Evolutionary conservation across 2,888 invertebrate genomes (phyloP).

Genomic region (Drosophila testacea): DNA sequence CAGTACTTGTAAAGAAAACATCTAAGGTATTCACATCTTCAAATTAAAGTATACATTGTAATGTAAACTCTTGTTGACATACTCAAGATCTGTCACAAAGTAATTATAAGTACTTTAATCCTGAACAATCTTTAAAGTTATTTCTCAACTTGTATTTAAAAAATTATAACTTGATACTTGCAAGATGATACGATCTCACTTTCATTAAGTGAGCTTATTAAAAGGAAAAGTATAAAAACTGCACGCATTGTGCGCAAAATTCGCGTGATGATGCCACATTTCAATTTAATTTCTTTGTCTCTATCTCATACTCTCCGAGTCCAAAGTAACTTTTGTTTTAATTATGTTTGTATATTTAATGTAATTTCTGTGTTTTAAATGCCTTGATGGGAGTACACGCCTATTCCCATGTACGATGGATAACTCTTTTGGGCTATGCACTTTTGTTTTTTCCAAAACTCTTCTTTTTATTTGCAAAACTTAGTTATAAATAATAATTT

Average conservation of each 20-base stretch:
- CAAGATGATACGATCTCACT: constrained; percentile 7
- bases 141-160: not conserved
- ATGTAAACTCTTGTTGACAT: too few relatives aligned
- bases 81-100: not conserved
- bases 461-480: constrained; percentile 10
- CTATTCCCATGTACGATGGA: not conserved
- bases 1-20: not conserved
- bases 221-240: constrained; percentile 50
- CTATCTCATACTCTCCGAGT: constrained; percentile 11
- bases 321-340: constrained; percentile 22
- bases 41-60: not conserved
- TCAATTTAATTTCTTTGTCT: constrained; percentile 37
- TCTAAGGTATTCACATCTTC: not conserved
- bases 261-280: constrained; percentile 61
- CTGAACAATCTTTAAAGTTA: not conserved
- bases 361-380: constrained; percentile 26
- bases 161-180: not conserved
- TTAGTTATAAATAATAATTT: constrained; percentile 30
- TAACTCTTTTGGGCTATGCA: not conserved
- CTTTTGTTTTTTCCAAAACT: constrained; percentile 13
- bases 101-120: not conserved
- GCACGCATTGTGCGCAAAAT: constrained; percentile 42
- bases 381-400: constrained; percentile 8
- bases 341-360: constrained; percentile 32
- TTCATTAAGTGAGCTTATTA: constrained; percentile 19